These are phyloP conservation scores for Lampris megalopsis DNA, from an alignment of 2,113 vertebrate species.

Conservation along the genomic window DNA sequence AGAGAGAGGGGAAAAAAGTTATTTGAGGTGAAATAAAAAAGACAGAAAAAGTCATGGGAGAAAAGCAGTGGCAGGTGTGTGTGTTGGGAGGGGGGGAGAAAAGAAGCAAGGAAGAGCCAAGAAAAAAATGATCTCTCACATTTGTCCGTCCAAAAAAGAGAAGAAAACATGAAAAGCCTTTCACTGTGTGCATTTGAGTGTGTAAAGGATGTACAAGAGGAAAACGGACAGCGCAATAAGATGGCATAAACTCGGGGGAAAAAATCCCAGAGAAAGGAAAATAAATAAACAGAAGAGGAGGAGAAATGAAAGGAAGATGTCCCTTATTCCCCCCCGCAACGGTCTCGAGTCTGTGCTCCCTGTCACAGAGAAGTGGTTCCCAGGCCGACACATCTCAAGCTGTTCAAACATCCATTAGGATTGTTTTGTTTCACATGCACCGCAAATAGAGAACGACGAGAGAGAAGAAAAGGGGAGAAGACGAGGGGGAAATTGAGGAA, in stretches of 20 bases:
- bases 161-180: constrained; percentile 47
- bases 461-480: constrained; percentile 45
- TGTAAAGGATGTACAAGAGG: constrained; percentile 56
- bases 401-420: constrained; percentile 86
- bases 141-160: constrained; percentile 68
- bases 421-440: constrained; percentile 82
- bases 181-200: constrained; percentile 65
- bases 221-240: constrained; percentile 53
- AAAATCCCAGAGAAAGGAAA: constrained; percentile 40
- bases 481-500: constrained; percentile 71
- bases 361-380: constrained; percentile 81
- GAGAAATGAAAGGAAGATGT: constrained; percentile 66
- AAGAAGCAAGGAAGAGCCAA: constrained; percentile 15
- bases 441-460: constrained; percentile 75
- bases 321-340: constrained; percentile 70
- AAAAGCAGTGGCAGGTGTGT: constrained; percentile 18
- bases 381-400: constrained; percentile 83
- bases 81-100: constrained; percentile 16
- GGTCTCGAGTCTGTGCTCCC: constrained; percentile 79
- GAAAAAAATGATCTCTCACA: constrained; percentile 54
- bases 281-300: constrained; percentile 67
- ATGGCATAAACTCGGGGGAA: constrained; percentile 36
- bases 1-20: constrained; percentile 20
- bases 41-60: background rate
- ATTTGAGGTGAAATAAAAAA: no score